Evolutionary conservation across 2,113 vertebrate genomes (phyloP).

Genomic region (Laticauda laticaudata): DNA sequence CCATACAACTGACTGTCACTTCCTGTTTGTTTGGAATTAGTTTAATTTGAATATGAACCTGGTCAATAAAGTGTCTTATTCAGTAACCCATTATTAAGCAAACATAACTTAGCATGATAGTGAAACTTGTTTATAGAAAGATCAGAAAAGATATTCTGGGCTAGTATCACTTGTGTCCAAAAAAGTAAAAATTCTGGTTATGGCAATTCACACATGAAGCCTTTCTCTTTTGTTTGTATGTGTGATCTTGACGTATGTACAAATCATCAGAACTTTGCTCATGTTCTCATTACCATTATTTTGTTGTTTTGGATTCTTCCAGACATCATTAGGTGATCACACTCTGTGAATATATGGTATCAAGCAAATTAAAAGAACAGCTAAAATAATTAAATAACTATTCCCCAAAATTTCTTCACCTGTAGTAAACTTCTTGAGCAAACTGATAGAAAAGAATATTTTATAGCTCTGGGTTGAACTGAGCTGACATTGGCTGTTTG

Average conservation of each 20-base stretch:
- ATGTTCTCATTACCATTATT: background rate
- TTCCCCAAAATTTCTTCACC: background rate
- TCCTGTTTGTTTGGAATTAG: background rate
- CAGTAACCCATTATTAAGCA: background rate
- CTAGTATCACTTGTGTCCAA: background rate
- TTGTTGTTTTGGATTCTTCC: background rate
- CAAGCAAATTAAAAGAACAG: background rate
- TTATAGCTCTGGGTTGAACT: too few species aligned
- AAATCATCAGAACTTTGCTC: background rate
- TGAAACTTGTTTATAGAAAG: background rate
- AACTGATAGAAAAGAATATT: too few species aligned
- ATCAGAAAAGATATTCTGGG: background rate
- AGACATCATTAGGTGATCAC: background rate
- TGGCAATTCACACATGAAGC: background rate
- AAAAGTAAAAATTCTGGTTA: background rate
- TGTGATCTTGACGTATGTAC: background rate
- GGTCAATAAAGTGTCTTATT: background rate
- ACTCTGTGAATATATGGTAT: too few species aligned
- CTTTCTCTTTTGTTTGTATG: background rate
- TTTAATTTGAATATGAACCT: background rate
- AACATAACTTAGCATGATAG: background rate
- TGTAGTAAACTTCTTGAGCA: background rate
- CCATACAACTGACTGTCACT: background rate
- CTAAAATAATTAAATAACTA: background rate
- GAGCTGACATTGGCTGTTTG: too few species aligned